A percentile compares a stretch with the other conserved stretches of the same genome.
Conservation (phyloP, 2,888 invertebrate genomes). For the Platycnemis pennipes region DNA sequence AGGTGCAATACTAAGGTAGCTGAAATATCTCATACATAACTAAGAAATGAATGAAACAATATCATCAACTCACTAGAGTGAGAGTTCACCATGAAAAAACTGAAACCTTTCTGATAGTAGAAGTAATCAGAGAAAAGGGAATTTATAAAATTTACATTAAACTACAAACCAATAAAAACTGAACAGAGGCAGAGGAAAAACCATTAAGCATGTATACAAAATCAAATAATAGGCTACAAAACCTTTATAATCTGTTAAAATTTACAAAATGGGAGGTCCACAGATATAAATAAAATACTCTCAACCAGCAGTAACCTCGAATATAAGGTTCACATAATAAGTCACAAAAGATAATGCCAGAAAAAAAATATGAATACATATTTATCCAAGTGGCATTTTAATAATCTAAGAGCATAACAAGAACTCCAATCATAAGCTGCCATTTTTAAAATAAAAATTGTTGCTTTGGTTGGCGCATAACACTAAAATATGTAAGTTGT, state of each 20-base stretch:
- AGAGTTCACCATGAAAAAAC: too few species aligned
- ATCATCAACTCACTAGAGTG: too few species aligned
- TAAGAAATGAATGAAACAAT: too few species aligned
- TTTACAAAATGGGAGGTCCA: neutral
- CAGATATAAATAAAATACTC: neutral
- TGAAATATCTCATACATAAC: neutral
- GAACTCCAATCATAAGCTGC: neutral
- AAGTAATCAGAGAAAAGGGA: too few species aligned
- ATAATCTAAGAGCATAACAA: neutral
- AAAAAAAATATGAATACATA: neutral
- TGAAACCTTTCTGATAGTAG: too few species aligned
- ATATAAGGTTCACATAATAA: neutral
- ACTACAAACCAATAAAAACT: neutral
- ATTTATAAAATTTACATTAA: too few species aligned
- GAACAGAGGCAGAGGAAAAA: neutral
- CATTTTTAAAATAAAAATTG: neutral
- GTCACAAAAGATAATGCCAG: neutral
- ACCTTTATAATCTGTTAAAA: neutral
- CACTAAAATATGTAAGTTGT: neutral
- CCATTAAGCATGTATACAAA: neutral
- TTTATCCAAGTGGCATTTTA: neutral
- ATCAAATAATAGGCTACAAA: neutral
- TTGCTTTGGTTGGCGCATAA: neutral
- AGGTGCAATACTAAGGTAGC: neutral
- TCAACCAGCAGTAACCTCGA: neutral